Conservation (phyloP, 2,888 invertebrate genomes). For the Drosophila conformis region DNA sequence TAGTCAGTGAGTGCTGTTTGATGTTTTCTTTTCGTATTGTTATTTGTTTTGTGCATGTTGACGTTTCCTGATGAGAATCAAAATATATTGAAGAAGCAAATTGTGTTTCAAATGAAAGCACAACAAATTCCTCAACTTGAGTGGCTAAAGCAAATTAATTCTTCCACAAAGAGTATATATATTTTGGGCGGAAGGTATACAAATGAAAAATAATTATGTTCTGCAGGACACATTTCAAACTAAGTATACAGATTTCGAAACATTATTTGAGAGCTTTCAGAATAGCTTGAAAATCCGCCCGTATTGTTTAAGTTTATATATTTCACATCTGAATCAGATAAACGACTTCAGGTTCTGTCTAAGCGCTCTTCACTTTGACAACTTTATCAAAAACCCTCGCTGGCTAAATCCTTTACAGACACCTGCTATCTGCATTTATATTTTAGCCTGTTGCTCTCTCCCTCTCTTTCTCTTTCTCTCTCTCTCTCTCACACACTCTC, state of each 20-base stretch:
- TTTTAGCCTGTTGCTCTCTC: conserved; percentile 22
- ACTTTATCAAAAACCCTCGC: conserved; percentile 33
- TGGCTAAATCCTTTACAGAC: neutral
- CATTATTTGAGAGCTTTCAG: neutral
- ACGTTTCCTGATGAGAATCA: neutral
- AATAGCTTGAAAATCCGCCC: neutral
- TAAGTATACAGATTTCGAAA: neutral
- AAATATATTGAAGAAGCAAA: neutral
- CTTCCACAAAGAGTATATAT: neutral
- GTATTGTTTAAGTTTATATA: neutral
- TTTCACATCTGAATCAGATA: neutral
- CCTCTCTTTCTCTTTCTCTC: neutral
- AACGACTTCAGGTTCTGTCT: neutral
- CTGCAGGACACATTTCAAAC: neutral
- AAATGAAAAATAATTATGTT: neutral
- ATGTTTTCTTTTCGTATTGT: neutral
- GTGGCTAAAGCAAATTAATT: neutral
- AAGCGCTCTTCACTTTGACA: neutral
- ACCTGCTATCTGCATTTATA: conserved; percentile 10
- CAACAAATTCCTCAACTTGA: neutral
- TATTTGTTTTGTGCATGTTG: neutral
- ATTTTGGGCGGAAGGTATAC: neutral
- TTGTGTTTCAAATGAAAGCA: neutral
- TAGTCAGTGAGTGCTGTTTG: neutral
- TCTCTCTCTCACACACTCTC: neutral